Evolutionary conservation across 1,140 invertebrate species (phyloP).

Genomic region (Apocrypta bakeri): DNA sequence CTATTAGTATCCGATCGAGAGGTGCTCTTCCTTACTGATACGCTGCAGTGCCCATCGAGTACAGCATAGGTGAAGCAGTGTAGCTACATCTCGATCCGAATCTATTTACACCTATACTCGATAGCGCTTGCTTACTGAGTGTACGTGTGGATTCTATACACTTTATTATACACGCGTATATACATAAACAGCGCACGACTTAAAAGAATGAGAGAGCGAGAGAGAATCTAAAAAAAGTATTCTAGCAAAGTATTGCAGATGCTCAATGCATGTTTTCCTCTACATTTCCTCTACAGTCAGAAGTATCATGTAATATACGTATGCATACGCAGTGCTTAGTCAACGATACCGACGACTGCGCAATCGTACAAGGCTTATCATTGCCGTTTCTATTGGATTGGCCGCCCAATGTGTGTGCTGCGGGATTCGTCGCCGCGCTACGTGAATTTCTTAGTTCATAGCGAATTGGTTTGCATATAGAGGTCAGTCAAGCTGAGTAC

Average conservation of each 20-base stretch:
- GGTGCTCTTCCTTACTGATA: conserved; percentile 52
- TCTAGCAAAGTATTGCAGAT: neutral
- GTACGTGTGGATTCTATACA: neutral
- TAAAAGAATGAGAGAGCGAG: neutral
- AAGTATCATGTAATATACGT: neutral
- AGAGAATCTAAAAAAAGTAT: neutral
- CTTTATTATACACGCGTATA: neutral
- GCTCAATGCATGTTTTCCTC: neutral
- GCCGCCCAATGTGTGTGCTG: neutral
- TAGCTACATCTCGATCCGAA: conserved; percentile 1
- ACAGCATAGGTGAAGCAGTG: too few relatives aligned
- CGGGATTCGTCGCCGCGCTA: neutral
- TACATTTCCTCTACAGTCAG: too few relatives aligned
- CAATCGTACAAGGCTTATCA: neutral
- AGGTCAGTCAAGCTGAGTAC: neutral
- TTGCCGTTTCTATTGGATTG: neutral
- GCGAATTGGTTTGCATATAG: neutral
- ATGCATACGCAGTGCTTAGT: too few relatives aligned
- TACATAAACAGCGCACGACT: too few relatives aligned
- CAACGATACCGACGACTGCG: neutral
- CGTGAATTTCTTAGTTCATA: too few relatives aligned
- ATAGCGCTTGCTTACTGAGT: neutral
- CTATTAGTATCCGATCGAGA: neutral
- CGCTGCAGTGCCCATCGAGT: conserved; percentile 62
- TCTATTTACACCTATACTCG: neutral